A percentile compares a stretch with the other conserved stretches of the same genome.
phyloP scores from a whole-genome alignment of 2,888 invertebrate species.

The Bugula neritina region DNA sequence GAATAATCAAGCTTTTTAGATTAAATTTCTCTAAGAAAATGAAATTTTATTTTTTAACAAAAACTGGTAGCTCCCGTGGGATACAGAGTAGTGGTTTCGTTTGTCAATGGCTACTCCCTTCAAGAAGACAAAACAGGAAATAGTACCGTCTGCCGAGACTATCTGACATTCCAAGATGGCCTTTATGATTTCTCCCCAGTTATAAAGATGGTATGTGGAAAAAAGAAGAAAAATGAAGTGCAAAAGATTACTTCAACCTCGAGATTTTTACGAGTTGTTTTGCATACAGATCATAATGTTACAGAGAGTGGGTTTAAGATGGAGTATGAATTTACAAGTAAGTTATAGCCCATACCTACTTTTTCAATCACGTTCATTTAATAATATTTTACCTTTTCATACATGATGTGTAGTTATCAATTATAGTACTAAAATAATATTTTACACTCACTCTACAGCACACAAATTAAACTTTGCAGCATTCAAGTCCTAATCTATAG shows the following conservation, averaged over 20 bases:
- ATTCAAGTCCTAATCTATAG: no score
- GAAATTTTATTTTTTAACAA: no score
- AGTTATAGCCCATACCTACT: no score
- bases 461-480: no score
- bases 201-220: neutral
- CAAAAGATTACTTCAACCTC: neutral
- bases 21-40: no score
- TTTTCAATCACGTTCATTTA: no score
- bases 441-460: no score
- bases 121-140: neutral
- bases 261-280: neutral
- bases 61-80: neutral
- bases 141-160: neutral
- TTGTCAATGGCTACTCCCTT: neutral
- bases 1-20: no score
- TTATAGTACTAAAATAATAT: no score
- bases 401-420: no score
- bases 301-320: neutral
- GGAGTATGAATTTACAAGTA: neutral
- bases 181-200: neutral
- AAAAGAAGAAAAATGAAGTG: neutral
- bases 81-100: neutral
- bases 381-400: no score
- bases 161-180: neutral
- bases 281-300: neutral